phyloP scores from a whole-genome alignment of 2,113 vertebrate genomes.

The Petroica traversi region DNA sequence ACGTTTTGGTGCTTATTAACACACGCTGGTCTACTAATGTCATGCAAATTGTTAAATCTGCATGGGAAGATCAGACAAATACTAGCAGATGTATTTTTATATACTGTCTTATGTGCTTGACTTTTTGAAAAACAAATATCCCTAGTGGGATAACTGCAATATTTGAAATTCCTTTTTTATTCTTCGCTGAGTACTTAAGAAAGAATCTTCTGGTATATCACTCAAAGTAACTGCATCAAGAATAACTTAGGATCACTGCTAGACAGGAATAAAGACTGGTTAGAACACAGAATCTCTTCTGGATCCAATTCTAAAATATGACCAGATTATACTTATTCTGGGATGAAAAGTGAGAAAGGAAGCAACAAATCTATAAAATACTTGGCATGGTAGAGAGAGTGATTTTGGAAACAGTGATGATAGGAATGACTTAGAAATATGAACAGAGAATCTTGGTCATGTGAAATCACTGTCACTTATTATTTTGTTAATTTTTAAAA shows the following conservation, averaged over 20 bases:
- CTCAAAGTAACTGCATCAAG: not conserved
- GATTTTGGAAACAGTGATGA: not conserved
- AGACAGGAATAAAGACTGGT: not conserved
- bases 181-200: not conserved
- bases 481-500: not conserved
- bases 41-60: conserved; percentile 1
- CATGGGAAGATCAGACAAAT: not conserved
- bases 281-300: not conserved
- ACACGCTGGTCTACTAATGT: not conserved
- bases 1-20: not conserved
- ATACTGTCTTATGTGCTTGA: not conserved
- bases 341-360: not conserved
- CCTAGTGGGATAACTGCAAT: not conserved
- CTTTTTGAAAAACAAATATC: not conserved
- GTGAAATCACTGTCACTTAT: not conserved
- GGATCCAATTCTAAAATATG: not conserved
- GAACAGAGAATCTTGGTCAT: not conserved
- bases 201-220: not conserved
- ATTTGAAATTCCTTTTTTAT: not conserved
- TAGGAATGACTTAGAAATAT: not conserved
- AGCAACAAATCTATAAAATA: not conserved
- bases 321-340: not conserved
- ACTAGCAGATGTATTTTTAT: conserved; percentile 5
- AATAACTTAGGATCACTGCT: not conserved
- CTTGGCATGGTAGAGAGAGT: not conserved